These are phyloP conservation scores for Cairina moschata DNA, from an alignment of 2,113 vertebrate species.

Conservation along the genomic window DNA sequence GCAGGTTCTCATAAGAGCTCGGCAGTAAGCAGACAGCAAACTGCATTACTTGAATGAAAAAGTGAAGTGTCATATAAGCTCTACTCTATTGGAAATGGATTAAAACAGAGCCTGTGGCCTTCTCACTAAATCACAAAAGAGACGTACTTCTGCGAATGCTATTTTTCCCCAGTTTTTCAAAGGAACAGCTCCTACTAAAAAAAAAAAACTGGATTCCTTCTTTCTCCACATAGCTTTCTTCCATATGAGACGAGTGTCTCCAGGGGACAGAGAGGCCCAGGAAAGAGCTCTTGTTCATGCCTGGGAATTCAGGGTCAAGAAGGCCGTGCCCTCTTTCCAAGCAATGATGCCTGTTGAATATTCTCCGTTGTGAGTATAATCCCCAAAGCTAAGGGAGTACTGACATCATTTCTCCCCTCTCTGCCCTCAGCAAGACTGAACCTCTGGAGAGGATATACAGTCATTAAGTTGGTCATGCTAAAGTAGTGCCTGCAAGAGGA, in stretches of 20 bases:
- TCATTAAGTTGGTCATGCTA: neutral
- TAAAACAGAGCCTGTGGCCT: constrained; percentile 34
- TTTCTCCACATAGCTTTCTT: neutral
- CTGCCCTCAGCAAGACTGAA: neutral
- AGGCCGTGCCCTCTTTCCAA: neutral
- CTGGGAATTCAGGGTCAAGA: neutral
- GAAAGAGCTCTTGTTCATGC: neutral
- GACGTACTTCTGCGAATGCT: neutral
- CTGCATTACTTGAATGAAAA: constrained; percentile 47
- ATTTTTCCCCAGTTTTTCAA: neutral
- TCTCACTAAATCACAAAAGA: constrained; percentile 9
- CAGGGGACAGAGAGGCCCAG: neutral
- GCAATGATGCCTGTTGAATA: neutral
- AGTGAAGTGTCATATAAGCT: neutral
- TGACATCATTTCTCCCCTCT: neutral
- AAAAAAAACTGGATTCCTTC: neutral
- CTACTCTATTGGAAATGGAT: constrained; percentile 14
- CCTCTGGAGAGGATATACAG: neutral
- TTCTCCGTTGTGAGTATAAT: neutral
- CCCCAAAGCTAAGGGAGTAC: neutral
- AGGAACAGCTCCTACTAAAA: neutral
- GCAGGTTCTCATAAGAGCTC: constrained; percentile 18
- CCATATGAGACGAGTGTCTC: neutral
- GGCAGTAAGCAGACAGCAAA: constrained; percentile 33
- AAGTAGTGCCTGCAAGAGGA: neutral